Evolutionary conservation across 2,113 vertebrate genomes (phyloP).

Genomic region (Hippocampus guttulatus): DNA sequence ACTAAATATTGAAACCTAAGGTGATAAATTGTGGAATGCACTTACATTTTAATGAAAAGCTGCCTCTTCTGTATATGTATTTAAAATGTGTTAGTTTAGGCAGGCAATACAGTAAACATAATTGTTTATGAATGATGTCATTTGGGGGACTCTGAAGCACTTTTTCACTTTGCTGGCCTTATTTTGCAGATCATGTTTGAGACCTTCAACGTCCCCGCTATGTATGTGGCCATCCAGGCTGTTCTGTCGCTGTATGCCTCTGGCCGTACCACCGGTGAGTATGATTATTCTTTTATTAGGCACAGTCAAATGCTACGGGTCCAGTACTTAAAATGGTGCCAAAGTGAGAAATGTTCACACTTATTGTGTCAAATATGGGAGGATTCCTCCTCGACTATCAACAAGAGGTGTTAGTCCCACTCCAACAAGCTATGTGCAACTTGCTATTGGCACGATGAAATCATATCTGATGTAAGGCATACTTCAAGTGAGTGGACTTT

Average conservation of each 20-base stretch:
- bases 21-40: too few species aligned
- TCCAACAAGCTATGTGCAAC: neutral
- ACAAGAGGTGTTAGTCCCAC: neutral
- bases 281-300: neutral
- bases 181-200: conserved; percentile 95
- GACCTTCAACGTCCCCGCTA: conserved; percentile 97
- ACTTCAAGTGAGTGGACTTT: neutral
- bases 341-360: neutral
- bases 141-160: too few species aligned
- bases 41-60: too few species aligned
- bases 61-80: too few species aligned
- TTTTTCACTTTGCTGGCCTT: neutral
- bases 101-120: too few species aligned
- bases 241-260: conserved; percentile 97
- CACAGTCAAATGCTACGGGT: neutral
- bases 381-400: neutral
- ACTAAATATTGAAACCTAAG: too few species aligned
- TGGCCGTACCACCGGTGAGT: conserved; percentile 89
- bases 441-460: neutral
- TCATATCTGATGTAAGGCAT: neutral
- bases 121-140: too few species aligned
- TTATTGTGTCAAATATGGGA: neutral
- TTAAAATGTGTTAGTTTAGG: too few species aligned
- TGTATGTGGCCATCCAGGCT: conserved; percentile 98
- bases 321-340: neutral